Base-by-base conservation (phyloP, 2,888 invertebrate genomes). In the Pheosia tremula region DNA sequence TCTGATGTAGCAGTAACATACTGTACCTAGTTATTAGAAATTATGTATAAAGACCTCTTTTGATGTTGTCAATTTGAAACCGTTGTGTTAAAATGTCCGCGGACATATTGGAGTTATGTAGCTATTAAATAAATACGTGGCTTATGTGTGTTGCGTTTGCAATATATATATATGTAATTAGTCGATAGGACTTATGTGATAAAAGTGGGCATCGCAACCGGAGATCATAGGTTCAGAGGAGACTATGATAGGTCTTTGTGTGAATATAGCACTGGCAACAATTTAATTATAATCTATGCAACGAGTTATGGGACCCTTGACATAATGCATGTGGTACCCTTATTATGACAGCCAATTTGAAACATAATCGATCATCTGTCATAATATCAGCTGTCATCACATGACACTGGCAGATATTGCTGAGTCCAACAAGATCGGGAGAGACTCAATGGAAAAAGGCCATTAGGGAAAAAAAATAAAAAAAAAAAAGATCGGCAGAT, bases 51-150 rank as follows among this genome's bases (percentile, higher is more conserved):
- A 87, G 76, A 83, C 77, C 75, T 87, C 81, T 85, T 87, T 83
- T 86, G 83, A 80, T 87, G 85, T 90, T 89, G 91, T 91, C 89
- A 90, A 91, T 91, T 91, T 86, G 78, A 84, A 80, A 81, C 81
- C 82, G 74, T 81, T 79, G 79, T 81, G 79, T 81, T 24, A 45
- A 77, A 69, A 69, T 72, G 81, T 84, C 80, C 80, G 79, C 83
- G 79, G 62, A 77, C 75, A 77, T 76, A 77, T 82, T 82, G 80
- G 72, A 79, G 77, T 75, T 78, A 79, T 77, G 78, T 76, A 76
- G 74, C 66, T 74, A 73, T 71, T 75, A 76, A 83, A 84, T 81
- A 79, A 83, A 77, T 79, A 84, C 84, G 90, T 90, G 89, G 89
- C 90, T 89, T 89, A 90, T 85, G 81, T 72, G 77, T 85, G 86